Conservation (phyloP, 2,113 vertebrate species). For the Tauraco erythrolophus region DNA sequence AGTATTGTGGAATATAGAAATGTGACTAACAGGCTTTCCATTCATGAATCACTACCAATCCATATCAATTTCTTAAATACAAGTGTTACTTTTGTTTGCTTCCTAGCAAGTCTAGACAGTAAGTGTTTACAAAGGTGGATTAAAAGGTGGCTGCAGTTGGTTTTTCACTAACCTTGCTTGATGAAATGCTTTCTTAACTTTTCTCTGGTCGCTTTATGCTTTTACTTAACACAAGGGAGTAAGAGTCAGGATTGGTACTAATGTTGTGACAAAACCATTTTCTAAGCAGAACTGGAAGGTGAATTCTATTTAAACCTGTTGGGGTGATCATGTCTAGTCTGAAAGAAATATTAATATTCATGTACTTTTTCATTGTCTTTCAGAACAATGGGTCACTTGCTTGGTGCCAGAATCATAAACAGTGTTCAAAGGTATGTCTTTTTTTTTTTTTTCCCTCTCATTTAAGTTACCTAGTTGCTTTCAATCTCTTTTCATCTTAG, state of each 20-base stretch:
- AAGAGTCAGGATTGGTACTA: not conserved
- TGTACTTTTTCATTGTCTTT: slow-evolving; percentile 34
- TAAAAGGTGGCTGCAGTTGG: not conserved
- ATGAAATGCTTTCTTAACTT: not conserved
- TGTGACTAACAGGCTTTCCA: not conserved
- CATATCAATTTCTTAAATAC: not conserved
- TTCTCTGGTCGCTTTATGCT: not conserved
- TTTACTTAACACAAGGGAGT: not conserved
- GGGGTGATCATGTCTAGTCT: not conserved
- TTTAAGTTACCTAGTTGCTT: not conserved
- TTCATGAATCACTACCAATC: not conserved
- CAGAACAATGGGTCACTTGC: slow-evolving; percentile 96
- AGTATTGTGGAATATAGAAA: not conserved
- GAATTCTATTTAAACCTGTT: not conserved
- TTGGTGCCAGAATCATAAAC: slow-evolving; percentile 98
- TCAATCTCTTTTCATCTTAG: not conserved
- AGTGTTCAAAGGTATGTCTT: slow-evolving; percentile 92
- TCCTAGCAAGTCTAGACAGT: not conserved
- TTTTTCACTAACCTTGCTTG: not conserved
- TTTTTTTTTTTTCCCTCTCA: not conserved
- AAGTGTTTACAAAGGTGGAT: not conserved
- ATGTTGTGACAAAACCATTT: not conserved
- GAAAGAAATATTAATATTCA: not conserved
- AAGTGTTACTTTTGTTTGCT: not conserved
- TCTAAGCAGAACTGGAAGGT: not conserved